Percentiles rank a stretch among this genome's conserved stretches.
Evolutionary conservation across 2,113 vertebrate species (phyloP).

Genomic region (Carassius gibelio): DNA sequence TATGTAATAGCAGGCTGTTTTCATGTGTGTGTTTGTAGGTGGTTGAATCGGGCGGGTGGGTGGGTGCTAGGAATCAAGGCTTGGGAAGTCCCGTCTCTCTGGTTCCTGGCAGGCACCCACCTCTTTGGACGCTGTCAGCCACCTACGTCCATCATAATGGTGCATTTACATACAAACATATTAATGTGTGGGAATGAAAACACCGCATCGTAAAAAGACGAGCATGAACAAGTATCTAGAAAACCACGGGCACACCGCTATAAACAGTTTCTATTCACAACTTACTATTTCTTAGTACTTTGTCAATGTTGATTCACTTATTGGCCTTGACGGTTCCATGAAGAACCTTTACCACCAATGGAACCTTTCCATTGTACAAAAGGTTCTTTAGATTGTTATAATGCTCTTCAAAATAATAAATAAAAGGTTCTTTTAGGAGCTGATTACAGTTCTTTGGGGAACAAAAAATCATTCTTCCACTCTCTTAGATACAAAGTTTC

Average conservation of each 20-base stretch:
- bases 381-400: no score
- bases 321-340: no score
- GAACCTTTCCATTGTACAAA: no score
- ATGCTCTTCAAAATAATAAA: no score
- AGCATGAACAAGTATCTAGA: background rate
- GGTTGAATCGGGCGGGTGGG: constrained; percentile 77
- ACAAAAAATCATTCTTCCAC: no score
- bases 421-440: no score
- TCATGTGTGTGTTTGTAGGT: constrained; percentile 66
- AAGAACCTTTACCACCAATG: no score
- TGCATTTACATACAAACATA: constrained; percentile 59
- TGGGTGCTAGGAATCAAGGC: constrained; percentile 77
- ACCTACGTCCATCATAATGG: constrained; percentile 75
- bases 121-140: constrained; percentile 79
- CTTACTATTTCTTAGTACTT: background rate
- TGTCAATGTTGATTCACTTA: no score
- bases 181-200: constrained; percentile 7
- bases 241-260: background rate
- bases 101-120: constrained; percentile 79
- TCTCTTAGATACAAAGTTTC: no score
- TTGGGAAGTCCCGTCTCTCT: constrained; percentile 78
- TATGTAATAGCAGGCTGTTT: constrained; percentile 76
- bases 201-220: background rate
- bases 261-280: constrained; percentile 9
- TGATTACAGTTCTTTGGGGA: no score